Evolutionary conservation across 2,888 invertebrate genomes (phyloP), one percentile per base, ranked within the genome.

Genomic region (Salticus scenicus): DNA sequence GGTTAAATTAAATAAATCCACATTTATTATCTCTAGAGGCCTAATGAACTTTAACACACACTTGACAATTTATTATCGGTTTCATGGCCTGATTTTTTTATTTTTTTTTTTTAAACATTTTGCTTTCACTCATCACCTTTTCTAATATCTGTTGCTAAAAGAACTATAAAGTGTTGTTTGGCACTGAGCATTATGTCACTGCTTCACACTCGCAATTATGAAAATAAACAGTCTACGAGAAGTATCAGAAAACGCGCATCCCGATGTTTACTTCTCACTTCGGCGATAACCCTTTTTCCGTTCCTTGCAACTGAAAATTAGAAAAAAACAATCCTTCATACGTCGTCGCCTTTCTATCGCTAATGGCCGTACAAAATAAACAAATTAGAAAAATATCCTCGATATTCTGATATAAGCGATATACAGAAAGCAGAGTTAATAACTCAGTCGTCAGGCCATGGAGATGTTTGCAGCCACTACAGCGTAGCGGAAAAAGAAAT

Each of bases 331-430:
- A 73, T 51, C 73, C 67, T 80, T 67, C 66, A 67, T 33, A 47
- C 66, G 47, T 72, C 73, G 57, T 69, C 69, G 69, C 37, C n/a
- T n/a, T 17, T n/a, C 70, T 74, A 81, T 81, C 81, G 70, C 51
- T 74, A 81, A 81, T 81, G 66, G 73, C 74, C 57, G 51, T 42
- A 31, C 37, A 81, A 81, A 69, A 81, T 81, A 81, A 81, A 81
- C 81, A 81, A 51, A 81, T 81, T 81, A 81, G 81, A 64, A 57
- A 24, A 17, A 7, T 12, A 24, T 20, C 20, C 24, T 24, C 4
- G 47, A 47, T 47, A 14, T 14, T 2, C 47, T 17, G 47, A 47
- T 10, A 37, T 2, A 24, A 57, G 24, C 1, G 17, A 4, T 47
- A 24, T 47, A 47, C 70, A 31, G 51, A 27, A n/a, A 57, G 57